phyloP scores from a whole-genome alignment of 2,797 vertebrate species.

The Sebastes kiyomatsui region DNA sequence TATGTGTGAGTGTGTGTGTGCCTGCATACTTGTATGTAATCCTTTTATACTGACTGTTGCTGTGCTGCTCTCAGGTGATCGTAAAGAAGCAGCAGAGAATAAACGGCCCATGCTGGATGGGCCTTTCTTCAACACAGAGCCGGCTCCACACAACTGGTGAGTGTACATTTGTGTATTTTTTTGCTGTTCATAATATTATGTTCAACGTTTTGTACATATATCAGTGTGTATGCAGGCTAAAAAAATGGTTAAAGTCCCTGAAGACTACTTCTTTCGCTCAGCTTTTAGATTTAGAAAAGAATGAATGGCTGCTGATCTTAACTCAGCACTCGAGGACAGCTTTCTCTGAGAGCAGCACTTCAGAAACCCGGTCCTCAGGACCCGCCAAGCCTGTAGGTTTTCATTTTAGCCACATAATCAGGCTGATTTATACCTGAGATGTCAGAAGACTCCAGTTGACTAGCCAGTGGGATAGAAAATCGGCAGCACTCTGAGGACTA shows the following conservation, averaged over 20 bases:
- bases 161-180: conserved; percentile 12
- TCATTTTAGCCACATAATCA: conserved; percentile 22
- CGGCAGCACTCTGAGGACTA: not conserved
- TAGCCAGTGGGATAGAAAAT: not conserved
- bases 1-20: conserved; percentile 38
- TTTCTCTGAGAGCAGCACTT: conserved; percentile 8
- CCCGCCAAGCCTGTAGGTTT: not conserved
- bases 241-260: not conserved
- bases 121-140: conserved; percentile 52
- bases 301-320: conserved; percentile 9
- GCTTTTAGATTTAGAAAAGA: conserved; percentile 8
- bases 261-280: not conserved
- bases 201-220: not conserved
- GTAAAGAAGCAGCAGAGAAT: conserved; percentile 69
- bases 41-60: conserved; percentile 55
- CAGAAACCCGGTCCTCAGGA: not conserved
- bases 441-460: conserved; percentile 4
- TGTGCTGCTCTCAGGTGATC: conserved; percentile 72
- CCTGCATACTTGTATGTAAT: conserved; percentile 54
- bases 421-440: conserved; percentile 7
- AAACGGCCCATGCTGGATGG: conserved; percentile 57
- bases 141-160: conserved; percentile 61
- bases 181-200: not conserved
- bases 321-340: not conserved
- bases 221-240: not conserved